Conservation (phyloP, 2,888 invertebrate species). For the Pachydiplax longipennis region DNA sequence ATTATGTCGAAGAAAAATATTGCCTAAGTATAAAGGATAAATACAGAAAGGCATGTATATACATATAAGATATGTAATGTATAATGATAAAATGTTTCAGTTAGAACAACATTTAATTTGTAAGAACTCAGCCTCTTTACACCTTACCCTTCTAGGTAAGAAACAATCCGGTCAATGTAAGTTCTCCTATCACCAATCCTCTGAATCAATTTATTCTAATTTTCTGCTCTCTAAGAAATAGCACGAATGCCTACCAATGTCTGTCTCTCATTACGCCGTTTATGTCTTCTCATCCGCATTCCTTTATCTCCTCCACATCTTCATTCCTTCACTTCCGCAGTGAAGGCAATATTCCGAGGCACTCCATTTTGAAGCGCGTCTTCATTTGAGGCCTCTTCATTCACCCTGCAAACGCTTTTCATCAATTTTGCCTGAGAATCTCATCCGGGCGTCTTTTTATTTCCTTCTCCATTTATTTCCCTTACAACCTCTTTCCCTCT, state of each 20-base stretch:
- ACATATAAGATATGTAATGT: too few relatives aligned
- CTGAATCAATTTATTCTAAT: background rate
- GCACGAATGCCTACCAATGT: background rate
- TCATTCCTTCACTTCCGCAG: background rate
- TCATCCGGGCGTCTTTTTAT: background rate
- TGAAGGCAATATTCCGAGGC: slow-evolving; percentile 6
- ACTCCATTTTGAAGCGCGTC: slow-evolving; percentile 9
- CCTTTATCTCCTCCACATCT: background rate
- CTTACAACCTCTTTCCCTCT: background rate
- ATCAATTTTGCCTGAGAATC: slow-evolving; percentile 10
- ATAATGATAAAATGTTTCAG: too few relatives aligned
- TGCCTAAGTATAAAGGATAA: too few relatives aligned
- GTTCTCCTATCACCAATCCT: background rate
- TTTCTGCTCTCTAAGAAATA: background rate
- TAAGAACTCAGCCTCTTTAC: too few relatives aligned
- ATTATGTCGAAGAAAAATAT: too few relatives aligned
- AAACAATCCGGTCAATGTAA: background rate
- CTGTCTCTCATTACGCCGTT: background rate
- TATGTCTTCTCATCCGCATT: background rate
- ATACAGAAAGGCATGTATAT: too few relatives aligned
- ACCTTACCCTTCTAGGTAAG: background rate
- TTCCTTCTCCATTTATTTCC: background rate
- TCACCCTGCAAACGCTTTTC: slow-evolving; percentile 7
- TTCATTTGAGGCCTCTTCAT: background rate
- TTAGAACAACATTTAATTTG: too few relatives aligned